A percentile compares a stretch with the other conserved stretches of the same genome.
phyloP scores from a whole-genome alignment of 1,140 invertebrate species.

The Scylla paramamosain region DNA sequence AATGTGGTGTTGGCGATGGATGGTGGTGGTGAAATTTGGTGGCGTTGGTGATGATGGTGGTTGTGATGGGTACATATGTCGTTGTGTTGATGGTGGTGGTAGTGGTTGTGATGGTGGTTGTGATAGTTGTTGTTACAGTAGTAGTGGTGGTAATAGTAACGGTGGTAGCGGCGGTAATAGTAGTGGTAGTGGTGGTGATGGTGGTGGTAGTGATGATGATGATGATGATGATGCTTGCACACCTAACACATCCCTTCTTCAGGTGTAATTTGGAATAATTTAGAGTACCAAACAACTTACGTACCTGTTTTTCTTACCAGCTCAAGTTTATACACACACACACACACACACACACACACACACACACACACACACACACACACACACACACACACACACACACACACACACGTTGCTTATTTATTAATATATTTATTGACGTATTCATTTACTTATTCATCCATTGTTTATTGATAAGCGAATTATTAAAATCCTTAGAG shows the following conservation, averaged over 20 bases:
- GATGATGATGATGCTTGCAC: neutral
- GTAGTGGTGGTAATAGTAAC: neutral
- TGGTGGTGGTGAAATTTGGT: neutral
- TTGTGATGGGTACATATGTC: neutral
- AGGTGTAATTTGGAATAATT: neutral
- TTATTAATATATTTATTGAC: no score
- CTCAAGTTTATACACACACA: neutral
- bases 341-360: slow-evolving; percentile 26
- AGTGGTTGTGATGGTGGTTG: neutral
- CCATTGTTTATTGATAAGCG: no score
- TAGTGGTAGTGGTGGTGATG: no score
- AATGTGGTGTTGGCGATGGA: neutral
- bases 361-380: slow-evolving; percentile 24
- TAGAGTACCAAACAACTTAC: neutral
- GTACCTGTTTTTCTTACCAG: neutral
- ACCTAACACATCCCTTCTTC: neutral
- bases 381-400: slow-evolving; percentile 44
- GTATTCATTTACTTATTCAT: no score
- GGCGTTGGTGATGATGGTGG: neutral
- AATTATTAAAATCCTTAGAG: no score
- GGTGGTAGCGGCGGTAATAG: neutral
- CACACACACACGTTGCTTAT: neutral
- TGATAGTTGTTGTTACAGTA: neutral
- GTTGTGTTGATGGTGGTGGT: neutral
- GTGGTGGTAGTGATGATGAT: neutral